A percentile compares a stretch with the other conserved stretches of the same genome.
Evolutionary conservation across 1,140 invertebrate genomes (phyloP).

Genomic region (Heliconius congener): DNA sequence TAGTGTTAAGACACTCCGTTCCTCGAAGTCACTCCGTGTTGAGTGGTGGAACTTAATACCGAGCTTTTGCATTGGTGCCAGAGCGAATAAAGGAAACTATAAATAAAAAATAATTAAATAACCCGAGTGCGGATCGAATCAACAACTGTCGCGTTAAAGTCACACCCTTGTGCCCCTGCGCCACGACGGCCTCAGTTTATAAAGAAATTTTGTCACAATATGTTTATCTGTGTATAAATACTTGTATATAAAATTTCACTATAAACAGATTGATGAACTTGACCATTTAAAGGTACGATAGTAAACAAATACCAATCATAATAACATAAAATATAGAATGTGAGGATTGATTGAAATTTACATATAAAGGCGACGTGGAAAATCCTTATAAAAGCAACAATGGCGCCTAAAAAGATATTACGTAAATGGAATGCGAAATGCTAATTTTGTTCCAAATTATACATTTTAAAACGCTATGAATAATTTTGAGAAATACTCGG

Average conservation of each 20-base stretch:
- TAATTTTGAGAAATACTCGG: background rate
- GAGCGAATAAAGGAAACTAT: no score
- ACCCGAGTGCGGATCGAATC: no score
- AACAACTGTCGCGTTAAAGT: no score
- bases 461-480: conserved; percentile 2
- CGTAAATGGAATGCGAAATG: conserved; percentile 15
- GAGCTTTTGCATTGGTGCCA: no score
- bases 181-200: no score
- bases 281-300: background rate
- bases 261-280: background rate
- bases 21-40: no score
- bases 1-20: no score
- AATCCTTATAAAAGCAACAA: conserved; percentile 18
- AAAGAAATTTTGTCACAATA: no score
- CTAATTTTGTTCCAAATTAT: conserved; percentile 1
- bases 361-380: conserved; percentile 29
- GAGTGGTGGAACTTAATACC: no score
- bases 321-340: background rate
- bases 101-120: no score
- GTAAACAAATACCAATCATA: background rate
- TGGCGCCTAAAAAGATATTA: conserved; percentile 33
- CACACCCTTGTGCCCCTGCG: no score
- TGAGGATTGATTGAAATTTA: background rate
- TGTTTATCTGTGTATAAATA: background rate
- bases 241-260: background rate